Conservation (phyloP, 2,888 invertebrate genomes). For the Polia nebulosa region DNA sequence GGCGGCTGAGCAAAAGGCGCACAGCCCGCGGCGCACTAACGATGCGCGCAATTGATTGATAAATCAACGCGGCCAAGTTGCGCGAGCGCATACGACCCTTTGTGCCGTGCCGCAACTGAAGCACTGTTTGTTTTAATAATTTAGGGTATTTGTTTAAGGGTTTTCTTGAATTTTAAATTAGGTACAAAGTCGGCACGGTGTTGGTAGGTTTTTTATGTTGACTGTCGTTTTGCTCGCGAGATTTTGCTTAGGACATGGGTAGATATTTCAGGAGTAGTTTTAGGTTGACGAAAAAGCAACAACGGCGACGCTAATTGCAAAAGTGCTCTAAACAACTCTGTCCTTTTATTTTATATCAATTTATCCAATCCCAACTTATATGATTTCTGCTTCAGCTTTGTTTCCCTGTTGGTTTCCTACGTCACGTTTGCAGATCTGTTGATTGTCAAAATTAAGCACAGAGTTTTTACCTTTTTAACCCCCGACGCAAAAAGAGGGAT, state of each 20-base stretch:
- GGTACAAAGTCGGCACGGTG: constrained; percentile 26
- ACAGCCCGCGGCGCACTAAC: constrained; percentile 69
- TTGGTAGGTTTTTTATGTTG: background rate
- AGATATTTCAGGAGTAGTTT: background rate
- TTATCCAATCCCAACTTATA: too few species aligned
- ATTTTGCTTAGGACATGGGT: background rate
- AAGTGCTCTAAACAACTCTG: background rate
- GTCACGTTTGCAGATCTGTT: background rate
- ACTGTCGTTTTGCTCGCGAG: background rate
- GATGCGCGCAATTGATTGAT: constrained; percentile 70
- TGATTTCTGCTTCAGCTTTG: too few species aligned
- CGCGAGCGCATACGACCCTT: constrained; percentile 67
- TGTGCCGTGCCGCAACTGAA: constrained; percentile 65
- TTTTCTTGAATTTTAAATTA: constrained; percentile 56
- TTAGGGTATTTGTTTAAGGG: constrained; percentile 71
- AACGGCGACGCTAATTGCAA: too few species aligned
- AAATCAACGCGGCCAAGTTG: constrained; percentile 70
- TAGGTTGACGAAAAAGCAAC: background rate
- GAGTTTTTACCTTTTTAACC: too few species aligned
- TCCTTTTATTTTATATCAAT: too few species aligned
- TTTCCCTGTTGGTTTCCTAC: too few species aligned
- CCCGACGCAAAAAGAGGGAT: too few species aligned
- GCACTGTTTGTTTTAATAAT: constrained; percentile 73
- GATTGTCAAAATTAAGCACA: too few species aligned
- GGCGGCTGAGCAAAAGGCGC: constrained; percentile 61